Conservation (phyloP, 2,888 invertebrate species). For the Harpalus rubripes region DNA sequence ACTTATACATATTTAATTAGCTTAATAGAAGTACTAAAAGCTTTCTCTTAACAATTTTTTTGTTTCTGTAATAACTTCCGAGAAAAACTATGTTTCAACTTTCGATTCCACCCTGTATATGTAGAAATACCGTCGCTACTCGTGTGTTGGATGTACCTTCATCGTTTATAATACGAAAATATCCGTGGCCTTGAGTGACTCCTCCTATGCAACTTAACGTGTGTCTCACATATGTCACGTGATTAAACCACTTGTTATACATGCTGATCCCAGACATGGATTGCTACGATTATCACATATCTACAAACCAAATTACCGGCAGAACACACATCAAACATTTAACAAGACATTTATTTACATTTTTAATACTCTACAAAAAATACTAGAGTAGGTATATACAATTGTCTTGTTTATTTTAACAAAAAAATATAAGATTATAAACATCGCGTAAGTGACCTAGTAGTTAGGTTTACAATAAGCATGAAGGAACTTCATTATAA, state of each 20-base stretch:
- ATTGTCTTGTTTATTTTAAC: no score
- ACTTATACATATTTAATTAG: no score
- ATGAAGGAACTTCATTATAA: no score
- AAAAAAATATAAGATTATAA: no score
- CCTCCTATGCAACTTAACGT: background rate
- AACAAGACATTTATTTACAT: background rate
- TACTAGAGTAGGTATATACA: no score
- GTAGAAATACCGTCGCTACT: background rate
- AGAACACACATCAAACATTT: background rate
- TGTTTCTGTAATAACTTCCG: no score
- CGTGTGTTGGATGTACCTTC: background rate
- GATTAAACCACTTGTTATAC: slow-evolving; percentile 29
- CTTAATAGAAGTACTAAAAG: no score
- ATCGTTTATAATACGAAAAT: slow-evolving; percentile 18
- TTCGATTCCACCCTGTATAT: no score
- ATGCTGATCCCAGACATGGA: background rate
- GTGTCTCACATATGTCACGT: slow-evolving; percentile 17
- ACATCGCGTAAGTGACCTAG: no score
- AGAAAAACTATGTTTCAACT: no score
- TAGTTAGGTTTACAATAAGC: no score
- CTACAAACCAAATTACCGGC: background rate
- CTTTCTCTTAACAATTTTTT: no score
- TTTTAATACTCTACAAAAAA: background rate
- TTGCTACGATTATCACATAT: slow-evolving; percentile 2
- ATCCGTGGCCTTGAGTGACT: background rate